Conservation (phyloP, 2,113 vertebrate species). For the Ciconia maguari region DNA sequence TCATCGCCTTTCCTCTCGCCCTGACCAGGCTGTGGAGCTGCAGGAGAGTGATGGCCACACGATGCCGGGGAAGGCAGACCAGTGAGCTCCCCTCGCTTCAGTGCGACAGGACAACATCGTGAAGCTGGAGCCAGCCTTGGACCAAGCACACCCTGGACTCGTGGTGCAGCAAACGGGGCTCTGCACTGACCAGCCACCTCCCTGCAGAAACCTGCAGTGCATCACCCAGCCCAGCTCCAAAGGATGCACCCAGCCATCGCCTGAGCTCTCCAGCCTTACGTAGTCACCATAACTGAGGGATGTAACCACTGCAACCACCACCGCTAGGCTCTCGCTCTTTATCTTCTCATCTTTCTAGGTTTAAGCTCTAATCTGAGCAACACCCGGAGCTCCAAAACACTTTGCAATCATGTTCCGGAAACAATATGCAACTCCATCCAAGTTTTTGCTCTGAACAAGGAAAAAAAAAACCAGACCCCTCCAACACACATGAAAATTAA, state of each 20-base stretch:
- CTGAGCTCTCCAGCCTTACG: rapidly evolving
- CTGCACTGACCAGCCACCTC: neutral
- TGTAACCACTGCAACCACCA: neutral
- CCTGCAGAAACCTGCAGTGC: neutral
- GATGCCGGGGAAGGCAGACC: rapidly evolving
- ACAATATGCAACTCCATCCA: neutral
- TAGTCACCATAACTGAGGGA: rapidly evolving
- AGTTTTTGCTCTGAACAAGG: neutral
- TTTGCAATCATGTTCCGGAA: neutral
- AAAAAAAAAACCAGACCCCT: neutral
- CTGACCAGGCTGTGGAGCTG: rapidly evolving
- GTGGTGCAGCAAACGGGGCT: rapidly evolving
- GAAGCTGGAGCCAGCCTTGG: neutral
- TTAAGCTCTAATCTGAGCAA: neutral
- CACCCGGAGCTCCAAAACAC: neutral
- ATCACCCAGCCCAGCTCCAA: neutral
- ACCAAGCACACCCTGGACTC: neutral
- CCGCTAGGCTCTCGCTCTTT: neutral
- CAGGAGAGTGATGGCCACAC: rapidly evolving
- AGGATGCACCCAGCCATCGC: rapidly evolving
- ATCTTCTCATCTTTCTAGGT: neutral
- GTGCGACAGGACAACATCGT: rapidly evolving
- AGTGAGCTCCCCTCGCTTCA: rapidly evolving
- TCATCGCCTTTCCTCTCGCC: neutral
- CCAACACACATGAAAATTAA: rapidly evolving